Evolutionary conservation across 2,888 invertebrate species (phyloP), one percentile per base, ranked within the genome.

Genomic region (Scotopteryx bipunctaria): DNA sequence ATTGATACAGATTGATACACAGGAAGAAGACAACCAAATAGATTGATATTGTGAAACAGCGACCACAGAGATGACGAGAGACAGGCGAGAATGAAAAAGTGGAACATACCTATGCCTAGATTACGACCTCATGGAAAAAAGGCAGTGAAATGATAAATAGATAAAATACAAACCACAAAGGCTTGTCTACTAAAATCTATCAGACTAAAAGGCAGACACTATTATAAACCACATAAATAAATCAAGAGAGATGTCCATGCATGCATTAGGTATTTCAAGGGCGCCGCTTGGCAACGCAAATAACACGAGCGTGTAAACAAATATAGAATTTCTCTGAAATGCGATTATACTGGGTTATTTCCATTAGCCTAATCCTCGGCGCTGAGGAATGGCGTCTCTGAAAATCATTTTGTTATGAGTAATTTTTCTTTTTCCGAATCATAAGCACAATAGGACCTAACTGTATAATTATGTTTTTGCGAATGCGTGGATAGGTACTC

Each of bases 311-410:
- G 61, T 67, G 67, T 67, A 71, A 75, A 53, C 71, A 73, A 57
- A 76, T 79, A 77, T 76, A 78, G 72, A 66, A 54, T 37, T 83
- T 83, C 84, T 75, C 52, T 66, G 83, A 83, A 83, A 50, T 50
- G 27, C 46, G 65, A 66, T 70, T 72, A 67, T 59, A 58, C 61
- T 63, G 61, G 66, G 69, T 73, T 71, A 74, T 74, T 74, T 64
- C 54, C 57, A 64, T 62, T 56, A 56, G n/a, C n/a, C 57, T 61
- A 62, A 53, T 53, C 53, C 54, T 49, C 57, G 57, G 56, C 55
- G 65, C 59, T 66, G 61, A 58, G 59, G 36, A 50, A 51, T 45
- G 48, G 61, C 64, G 66, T 57, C 67, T 61, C 53, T 16, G 37
- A n/a, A n/a, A n/a, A 51, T 36, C 56, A 55, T 64, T 63, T 53